Evolutionary conservation across 2,113 vertebrate genomes (phyloP), one percentile per base, ranked within the genome.

Genomic region (Leucopsar rothschildi): DNA sequence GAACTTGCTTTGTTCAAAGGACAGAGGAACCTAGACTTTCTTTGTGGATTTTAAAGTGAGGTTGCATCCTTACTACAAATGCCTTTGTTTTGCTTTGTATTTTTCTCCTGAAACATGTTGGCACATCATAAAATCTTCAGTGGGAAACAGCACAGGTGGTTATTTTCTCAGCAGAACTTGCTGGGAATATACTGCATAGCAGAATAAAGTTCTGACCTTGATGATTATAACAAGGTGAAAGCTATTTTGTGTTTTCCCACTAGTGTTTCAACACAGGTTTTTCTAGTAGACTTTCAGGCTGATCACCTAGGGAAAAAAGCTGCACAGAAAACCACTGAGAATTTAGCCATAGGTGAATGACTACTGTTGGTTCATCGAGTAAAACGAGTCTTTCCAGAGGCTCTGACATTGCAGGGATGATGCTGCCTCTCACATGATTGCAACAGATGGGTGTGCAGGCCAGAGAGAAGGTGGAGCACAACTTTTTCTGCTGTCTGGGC

Each of bases 331-430:
- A 47, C 71, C 60, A 68, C 37, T 59, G 88, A 88, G 68, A 92
- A 89, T 60, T 94, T 80, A 47, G 61, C 65, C 0, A 3, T 71
- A 79, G 82, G 85, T 93, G 79, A 78, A 15, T 76, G 85, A 81
- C 37, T 93, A 1, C 57, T 76, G 42, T 93, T 91, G 88, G 87
- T 47, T 86, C 59, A 57, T 82, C 69, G 1, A 82, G 96, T 88
- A 86, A 59, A 97, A 97, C 96, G 3, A 44, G 96, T 96, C 86
- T 95, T 95, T 94, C 96, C 88, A 91, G 95, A 64, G 70, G 71
- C 39, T 79, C 68, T 91, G 49, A 39, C 52, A 44, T 83, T 60
- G 82, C 40, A 81, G 82, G 77, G 71, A 59, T 0, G 15, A 28
- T 78, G 82, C 60, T 91, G 65, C 65, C 56, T 77, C 76, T 91